Percentiles rank a stretch among this genome's conserved stretches.
Conservation (phyloP, 2,797 vertebrate species). For the Microhierax caerulescens region DNA sequence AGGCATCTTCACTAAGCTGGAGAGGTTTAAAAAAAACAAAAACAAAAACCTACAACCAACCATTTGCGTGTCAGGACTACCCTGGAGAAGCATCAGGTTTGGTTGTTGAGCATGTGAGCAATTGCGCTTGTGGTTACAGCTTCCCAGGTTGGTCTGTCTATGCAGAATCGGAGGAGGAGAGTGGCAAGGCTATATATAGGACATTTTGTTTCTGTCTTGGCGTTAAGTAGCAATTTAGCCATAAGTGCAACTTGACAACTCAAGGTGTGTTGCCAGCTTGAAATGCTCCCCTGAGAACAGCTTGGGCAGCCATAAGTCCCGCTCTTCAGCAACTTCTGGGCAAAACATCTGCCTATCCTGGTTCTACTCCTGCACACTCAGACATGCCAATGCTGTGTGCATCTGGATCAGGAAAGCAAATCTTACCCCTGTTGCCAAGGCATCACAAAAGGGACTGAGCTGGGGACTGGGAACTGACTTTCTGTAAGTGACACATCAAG, state of each 20-base stretch:
- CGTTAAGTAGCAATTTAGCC: not conserved
- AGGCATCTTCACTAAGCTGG: not conserved
- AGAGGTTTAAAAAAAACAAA: not conserved
- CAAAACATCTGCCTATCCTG: not conserved
- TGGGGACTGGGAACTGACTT: not conserved
- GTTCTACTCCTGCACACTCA: not conserved
- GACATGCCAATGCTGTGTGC: not conserved
- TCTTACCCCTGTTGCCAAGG: not conserved
- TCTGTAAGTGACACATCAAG: not conserved
- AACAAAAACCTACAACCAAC: too few species aligned
- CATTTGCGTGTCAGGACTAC: not conserved
- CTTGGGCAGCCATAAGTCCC: not conserved
- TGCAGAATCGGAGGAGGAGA: not conserved
- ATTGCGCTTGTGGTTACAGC: not conserved
- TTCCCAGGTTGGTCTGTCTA: not conserved
- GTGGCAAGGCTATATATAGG: not conserved
- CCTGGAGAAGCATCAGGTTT: not conserved
- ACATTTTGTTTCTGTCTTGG: not conserved
- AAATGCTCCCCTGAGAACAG: not conserved
- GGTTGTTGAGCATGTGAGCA: not conserved
- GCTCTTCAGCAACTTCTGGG: not conserved
- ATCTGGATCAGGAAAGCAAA: not conserved
- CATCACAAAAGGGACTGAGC: not conserved
- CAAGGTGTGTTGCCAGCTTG: not conserved
- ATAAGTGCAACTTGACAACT: not conserved